A percentile compares a stretch with the other conserved stretches of the same genome.
These are phyloP conservation scores for Atopsyche davidsoni DNA, from an alignment of 1,140 invertebrate species.

Conservation along the genomic window DNA sequence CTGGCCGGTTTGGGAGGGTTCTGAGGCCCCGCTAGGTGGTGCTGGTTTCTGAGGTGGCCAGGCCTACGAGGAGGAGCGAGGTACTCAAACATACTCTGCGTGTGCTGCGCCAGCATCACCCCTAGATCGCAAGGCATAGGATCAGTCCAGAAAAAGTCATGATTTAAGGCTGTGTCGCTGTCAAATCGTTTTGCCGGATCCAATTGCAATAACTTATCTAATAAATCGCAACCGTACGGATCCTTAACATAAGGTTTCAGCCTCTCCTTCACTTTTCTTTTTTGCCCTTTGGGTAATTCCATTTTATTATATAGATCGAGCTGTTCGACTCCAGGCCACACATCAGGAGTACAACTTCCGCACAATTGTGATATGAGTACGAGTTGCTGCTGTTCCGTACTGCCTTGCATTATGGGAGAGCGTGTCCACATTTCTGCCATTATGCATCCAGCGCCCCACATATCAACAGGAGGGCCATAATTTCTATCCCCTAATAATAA, in stretches of 20 bases:
- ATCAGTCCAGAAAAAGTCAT: conserved; percentile 98
- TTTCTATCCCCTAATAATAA: conserved; percentile 86
- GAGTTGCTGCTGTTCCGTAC: conserved; percentile 93
- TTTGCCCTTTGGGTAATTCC: conserved; percentile 86
- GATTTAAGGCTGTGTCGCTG: conserved; percentile 89
- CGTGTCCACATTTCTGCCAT: conserved; percentile 99
- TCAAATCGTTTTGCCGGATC: conserved; percentile 89
- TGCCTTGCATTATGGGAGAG: conserved; percentile 83
- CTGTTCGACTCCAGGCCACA: conserved; percentile 93
- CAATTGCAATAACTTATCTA: conserved; percentile 88
- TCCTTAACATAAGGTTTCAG: conserved; percentile 91
- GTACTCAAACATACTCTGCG: conserved; percentile 95
- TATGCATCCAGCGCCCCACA: conserved; percentile 98
- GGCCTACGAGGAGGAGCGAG: conserved; percentile 61
- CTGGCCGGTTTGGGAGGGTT: conserved; percentile 48
- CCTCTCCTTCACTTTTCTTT: conserved; percentile 85
- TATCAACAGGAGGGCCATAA: conserved; percentile 94
- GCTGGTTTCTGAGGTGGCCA: conserved; percentile 63
- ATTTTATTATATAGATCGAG: conserved; percentile 89
- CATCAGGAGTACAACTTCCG: conserved; percentile 89
- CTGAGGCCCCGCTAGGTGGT: conserved; percentile 54
- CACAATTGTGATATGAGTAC: conserved; percentile 93
- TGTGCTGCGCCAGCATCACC: conserved; percentile 90
- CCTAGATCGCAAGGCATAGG: conserved; percentile 89
- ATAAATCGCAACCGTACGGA: conserved; percentile 82